Conservation (phyloP, 2,888 invertebrate genomes). For the Serripes groenlandicus region DNA sequence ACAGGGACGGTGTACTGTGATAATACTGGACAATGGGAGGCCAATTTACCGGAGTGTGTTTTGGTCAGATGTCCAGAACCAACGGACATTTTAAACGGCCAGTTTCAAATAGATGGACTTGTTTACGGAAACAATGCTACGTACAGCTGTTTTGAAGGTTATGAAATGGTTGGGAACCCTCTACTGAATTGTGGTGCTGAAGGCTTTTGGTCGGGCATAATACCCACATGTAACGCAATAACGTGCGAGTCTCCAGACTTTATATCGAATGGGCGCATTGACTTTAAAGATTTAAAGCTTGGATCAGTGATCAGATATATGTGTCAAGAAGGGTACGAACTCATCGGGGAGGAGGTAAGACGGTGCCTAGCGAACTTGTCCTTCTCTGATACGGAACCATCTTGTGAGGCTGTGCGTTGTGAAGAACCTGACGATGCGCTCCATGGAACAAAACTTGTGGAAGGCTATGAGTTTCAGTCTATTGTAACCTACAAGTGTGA, state of each 20-base stretch:
- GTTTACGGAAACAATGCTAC: conserved; percentile 80
- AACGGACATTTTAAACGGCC: conserved; percentile 59
- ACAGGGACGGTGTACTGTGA: conserved; percentile 76
- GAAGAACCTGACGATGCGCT: conserved; percentile 57
- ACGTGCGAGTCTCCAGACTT: conserved; percentile 67
- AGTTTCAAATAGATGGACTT: conserved; percentile 41
- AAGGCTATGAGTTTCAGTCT: conserved; percentile 56
- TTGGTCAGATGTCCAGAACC: conserved; percentile 60
- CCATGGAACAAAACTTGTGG: conserved; percentile 66
- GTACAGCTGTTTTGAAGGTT: conserved; percentile 79
- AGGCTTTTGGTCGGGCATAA: conserved; percentile 73
- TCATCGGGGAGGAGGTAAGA: conserved; percentile 74
- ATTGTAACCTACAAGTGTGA: conserved; percentile 68
- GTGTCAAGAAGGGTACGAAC: conserved; percentile 81
- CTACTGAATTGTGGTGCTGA: conserved; percentile 72
- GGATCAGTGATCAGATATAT: conserved; percentile 72
- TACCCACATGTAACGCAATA: conserved; percentile 68
- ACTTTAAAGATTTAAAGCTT: conserved; percentile 79
- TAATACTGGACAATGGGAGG: conserved; percentile 82
- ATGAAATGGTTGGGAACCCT: conserved; percentile 66
- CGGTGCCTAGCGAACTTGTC: conserved; percentile 75
- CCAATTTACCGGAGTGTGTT: conserved; percentile 73
- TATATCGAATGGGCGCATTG: conserved; percentile 86
- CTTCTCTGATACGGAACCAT: conserved; percentile 73
- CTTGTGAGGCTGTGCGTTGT: conserved; percentile 73